Percentiles rank a stretch among this genome's conserved stretches.
phyloP scores from a whole-genome alignment of 2,797 vertebrate species.

The Carduelis carduelis region DNA sequence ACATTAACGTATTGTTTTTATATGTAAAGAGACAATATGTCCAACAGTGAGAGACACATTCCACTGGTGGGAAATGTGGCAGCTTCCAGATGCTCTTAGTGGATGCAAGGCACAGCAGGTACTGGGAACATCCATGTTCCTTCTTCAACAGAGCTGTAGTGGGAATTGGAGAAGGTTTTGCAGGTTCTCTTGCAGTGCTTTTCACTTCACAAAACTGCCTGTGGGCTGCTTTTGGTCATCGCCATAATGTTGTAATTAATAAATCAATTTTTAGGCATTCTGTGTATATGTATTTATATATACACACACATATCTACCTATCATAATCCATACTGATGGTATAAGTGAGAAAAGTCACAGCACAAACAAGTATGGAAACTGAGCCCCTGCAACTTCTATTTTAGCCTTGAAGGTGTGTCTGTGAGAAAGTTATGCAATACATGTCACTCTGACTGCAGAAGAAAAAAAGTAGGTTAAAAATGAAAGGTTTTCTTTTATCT shows the following conservation, averaged over 20 bases:
- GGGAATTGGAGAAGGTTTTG: neutral
- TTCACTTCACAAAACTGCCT: neutral
- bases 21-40: neutral
- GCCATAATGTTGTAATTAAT: neutral
- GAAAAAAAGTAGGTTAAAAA: neutral
- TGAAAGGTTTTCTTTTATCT: neutral
- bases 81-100: neutral
- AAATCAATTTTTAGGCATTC: neutral
- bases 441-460: neutral
- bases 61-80: neutral
- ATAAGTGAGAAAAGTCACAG: neutral
- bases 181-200: neutral
- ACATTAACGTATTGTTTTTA: neutral
- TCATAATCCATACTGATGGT: neutral
- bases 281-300: neutral
- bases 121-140: neutral
- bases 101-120: neutral
- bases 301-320: fast-evolving
- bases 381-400: neutral
- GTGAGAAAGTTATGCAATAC: neutral
- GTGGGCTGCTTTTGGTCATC: neutral
- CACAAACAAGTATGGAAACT: neutral
- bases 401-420: neutral
- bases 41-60: neutral
- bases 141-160: neutral